Evolutionary conservation across 2,113 vertebrate species (phyloP), one percentile per base, ranked within the genome.

Genomic region (Benitochromis conjunctus): DNA sequence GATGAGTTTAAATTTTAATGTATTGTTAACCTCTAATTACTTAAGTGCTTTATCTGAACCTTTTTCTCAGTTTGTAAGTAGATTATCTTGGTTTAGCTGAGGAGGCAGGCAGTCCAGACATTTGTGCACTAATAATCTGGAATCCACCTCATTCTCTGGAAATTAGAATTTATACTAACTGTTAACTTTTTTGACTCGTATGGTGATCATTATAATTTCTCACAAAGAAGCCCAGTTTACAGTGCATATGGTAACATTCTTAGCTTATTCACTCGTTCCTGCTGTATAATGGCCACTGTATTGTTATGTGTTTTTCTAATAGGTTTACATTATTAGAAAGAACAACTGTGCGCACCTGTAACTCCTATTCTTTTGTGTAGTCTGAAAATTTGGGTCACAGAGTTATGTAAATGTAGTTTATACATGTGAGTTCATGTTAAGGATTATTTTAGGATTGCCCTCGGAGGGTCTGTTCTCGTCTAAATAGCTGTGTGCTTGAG

Each of bases 41-140:
- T 76, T 76, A 51, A 4, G 16, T 88, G 16, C 16, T 79, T 19
- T 8, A 43, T 48, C 10, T 26, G 6, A 48, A 29, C 3, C 19
- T 6, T 82, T 84, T 77, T 71, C 19, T 91, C 76, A 83, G 56
- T 79, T 43, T 79, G 36, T 82, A 79, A 91, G 60, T 8, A 82
- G 89, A 82, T 89, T 80, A 85, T 76, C 74, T 62, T 38, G 16
- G 9, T 80, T 86, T 9, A 51, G 54, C 26, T 69, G 18, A 60
- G 26, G 76, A 76, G 36, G n/a, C 71, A 74, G 76, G 43, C 66
- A 53, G 36, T 51, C 18, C 24, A 9, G 29, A 57, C 71, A 82
- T 69, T 82, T 84, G 26, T 55, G 29, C 69, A 34, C 38, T 38
- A 55, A 89, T 69, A 81, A 83, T 88, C 83, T 82, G 36, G 34